Percentiles rank a stretch among this genome's conserved stretches.
Evolutionary conservation across 2,888 invertebrate genomes (phyloP).

Genomic region (Dermolepida albohirtum): DNA sequence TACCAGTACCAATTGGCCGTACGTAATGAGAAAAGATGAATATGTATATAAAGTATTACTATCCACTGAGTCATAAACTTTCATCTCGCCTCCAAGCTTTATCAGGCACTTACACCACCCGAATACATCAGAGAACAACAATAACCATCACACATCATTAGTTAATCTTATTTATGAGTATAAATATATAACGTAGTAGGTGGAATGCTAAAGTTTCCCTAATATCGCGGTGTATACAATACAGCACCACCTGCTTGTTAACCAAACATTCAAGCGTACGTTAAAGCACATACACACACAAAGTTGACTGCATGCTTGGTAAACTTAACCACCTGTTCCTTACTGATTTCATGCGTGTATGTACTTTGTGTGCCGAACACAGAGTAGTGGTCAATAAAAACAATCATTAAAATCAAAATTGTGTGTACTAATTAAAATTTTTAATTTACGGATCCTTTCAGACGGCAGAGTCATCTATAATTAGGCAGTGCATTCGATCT

Average conservation of each 20-base stretch:
- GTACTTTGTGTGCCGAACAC: too few relatives aligned
- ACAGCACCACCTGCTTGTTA: slow-evolving; percentile 13
- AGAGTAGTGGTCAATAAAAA: slow-evolving; percentile 19
- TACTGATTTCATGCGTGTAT: too few relatives aligned
- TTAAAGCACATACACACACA: slow-evolving; percentile 1
- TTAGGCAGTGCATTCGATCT: slow-evolving; percentile 14
- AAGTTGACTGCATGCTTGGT: neutral
- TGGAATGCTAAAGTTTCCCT: slow-evolving; percentile 15
- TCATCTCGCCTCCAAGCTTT: slow-evolving; percentile 15
- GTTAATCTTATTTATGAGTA: slow-evolving; percentile 23
- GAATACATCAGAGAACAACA: slow-evolving; percentile 14
- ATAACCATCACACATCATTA: slow-evolving; percentile 19
- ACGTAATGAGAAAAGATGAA: slow-evolving; percentile 16
- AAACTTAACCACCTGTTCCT: too few relatives aligned
- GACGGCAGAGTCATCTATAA: neutral
- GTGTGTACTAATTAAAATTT: slow-evolving; percentile 36
- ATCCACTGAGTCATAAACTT: slow-evolving; percentile 23
- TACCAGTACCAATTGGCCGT: slow-evolving; percentile 14
- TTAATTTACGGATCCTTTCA: slow-evolving; percentile 29
- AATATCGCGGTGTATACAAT: neutral
- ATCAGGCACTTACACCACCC: neutral
- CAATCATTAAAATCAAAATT: slow-evolving; percentile 32
- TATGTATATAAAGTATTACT: neutral
- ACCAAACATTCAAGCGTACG: slow-evolving; percentile 14
- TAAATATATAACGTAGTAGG: slow-evolving; percentile 9